phyloP scores from a whole-genome alignment of 2,113 vertebrate species.

The Lepus europaeus region DNA sequence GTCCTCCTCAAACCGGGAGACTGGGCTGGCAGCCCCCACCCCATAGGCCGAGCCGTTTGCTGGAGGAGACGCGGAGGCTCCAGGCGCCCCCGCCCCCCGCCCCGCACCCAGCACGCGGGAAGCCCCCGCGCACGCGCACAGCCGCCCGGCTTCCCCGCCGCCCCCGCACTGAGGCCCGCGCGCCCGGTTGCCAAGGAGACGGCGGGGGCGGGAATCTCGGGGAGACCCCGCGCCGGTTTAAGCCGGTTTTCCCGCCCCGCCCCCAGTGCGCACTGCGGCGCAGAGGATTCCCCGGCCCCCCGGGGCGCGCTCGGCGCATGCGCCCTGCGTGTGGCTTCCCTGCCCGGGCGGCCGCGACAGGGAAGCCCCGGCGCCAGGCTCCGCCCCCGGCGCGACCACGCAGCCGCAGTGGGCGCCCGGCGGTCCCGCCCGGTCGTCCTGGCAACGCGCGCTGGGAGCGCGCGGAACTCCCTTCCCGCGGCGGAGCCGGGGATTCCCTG shows the following conservation, averaged over 20 bases:
- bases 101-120: neutral
- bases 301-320: constrained; percentile 42
- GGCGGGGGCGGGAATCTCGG: constrained; percentile 1
- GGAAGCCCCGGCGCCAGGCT: constrained; percentile 60
- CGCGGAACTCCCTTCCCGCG: constrained; percentile 55
- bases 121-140: constrained; percentile 64
- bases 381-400: neutral
- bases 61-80: no score
- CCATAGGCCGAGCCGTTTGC: neutral
- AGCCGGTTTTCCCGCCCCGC: constrained; percentile 72
- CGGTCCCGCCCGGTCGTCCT: constrained; percentile 23
- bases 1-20: no score
- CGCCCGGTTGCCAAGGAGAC: constrained; percentile 63
- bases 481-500: constrained; percentile 73
- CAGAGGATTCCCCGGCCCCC: constrained; percentile 75
- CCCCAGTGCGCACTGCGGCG: constrained; percentile 59
- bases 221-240: constrained; percentile 73
- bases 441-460: neutral
- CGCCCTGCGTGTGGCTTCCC: neutral
- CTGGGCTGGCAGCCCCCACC: neutral
- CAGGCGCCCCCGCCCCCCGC: neutral
- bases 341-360: neutral
- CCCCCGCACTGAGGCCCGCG: constrained; percentile 42
- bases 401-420: constrained; percentile 38
- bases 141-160: constrained; percentile 35